Evolutionary conservation across 2,888 invertebrate genomes (phyloP).

Genomic region (Epinotia nisella): DNA sequence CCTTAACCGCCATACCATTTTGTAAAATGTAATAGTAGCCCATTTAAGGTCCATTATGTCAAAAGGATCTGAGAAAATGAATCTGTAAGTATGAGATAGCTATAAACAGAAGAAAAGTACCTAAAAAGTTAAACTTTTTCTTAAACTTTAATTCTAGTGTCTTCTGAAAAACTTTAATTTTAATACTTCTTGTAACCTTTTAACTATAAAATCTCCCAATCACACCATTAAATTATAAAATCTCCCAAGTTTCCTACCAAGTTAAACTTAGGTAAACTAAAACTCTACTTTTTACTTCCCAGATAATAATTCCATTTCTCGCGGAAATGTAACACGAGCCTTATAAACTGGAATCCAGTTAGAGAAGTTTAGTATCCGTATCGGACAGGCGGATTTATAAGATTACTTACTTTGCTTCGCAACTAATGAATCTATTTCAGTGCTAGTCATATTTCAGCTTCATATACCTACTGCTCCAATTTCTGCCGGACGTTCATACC

Average conservation of each 20-base stretch:
- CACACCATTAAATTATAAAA: not conserved
- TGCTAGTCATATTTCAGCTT: constrained; percentile 26
- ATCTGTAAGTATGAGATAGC: too few relatives aligned
- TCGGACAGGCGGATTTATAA: constrained; percentile 35
- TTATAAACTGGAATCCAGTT: constrained; percentile 36
- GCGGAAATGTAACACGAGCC: constrained; percentile 31
- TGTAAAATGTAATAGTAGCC: too few relatives aligned
- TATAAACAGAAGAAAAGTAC: too few relatives aligned
- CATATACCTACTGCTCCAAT: constrained; percentile 5
- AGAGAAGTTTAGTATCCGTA: constrained; percentile 37
- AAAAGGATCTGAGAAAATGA: too few relatives aligned
- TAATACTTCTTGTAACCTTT: not conserved
- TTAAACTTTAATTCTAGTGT: not conserved
- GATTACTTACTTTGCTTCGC: constrained; percentile 22
- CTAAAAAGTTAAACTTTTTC: too few relatives aligned
- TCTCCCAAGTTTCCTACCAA: not conserved
- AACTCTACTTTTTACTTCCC: not conserved
- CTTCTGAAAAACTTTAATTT: not conserved
- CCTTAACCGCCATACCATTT: too few relatives aligned
- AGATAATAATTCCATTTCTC: constrained; percentile 22
- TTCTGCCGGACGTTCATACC: not conserved
- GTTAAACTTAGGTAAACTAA: not conserved
- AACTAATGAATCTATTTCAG: constrained; percentile 41
- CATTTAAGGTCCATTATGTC: too few relatives aligned
- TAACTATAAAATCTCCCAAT: not conserved